Evolutionary conservation across 2,113 vertebrate species (phyloP).

Genomic region (Oreochromis aureus): DNA sequence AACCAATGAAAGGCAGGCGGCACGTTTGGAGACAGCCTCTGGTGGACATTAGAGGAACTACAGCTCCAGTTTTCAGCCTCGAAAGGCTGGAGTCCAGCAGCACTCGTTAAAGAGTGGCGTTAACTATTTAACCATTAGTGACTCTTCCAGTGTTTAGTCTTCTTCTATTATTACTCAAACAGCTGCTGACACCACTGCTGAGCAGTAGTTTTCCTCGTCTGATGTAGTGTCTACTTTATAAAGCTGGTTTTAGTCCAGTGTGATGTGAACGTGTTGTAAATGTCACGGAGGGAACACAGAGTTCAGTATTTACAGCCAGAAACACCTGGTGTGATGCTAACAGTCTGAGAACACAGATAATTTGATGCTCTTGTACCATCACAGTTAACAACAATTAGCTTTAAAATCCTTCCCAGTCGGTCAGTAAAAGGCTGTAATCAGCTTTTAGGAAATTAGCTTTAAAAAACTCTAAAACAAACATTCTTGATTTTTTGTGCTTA

Average conservation of each 20-base stretch:
- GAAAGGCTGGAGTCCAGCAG: neutral
- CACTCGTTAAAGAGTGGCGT: neutral
- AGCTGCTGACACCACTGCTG: neutral
- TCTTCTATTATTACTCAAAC: neutral
- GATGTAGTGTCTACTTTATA: neutral
- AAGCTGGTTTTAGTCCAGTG: neutral
- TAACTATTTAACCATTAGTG: neutral
- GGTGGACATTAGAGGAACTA: neutral
- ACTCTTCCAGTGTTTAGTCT: neutral
- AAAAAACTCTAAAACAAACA: neutral
- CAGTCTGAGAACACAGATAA: neutral
- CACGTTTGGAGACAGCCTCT: neutral
- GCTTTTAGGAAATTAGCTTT: neutral
- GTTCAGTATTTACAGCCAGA: neutral
- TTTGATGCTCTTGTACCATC: neutral
- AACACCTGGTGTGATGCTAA: neutral
- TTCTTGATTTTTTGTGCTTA: neutral
- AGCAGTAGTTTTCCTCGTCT: neutral
- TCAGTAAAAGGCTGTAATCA: neutral
- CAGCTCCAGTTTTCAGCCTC: neutral
- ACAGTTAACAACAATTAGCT: neutral
- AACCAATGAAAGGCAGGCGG: neutral
- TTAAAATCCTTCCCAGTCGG: neutral
- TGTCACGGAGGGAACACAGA: neutral
- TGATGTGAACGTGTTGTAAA: neutral